These are phyloP conservation scores for Diarsia brunnea DNA, from an alignment of 2,888 invertebrate genomes.

Conservation along the genomic window DNA sequence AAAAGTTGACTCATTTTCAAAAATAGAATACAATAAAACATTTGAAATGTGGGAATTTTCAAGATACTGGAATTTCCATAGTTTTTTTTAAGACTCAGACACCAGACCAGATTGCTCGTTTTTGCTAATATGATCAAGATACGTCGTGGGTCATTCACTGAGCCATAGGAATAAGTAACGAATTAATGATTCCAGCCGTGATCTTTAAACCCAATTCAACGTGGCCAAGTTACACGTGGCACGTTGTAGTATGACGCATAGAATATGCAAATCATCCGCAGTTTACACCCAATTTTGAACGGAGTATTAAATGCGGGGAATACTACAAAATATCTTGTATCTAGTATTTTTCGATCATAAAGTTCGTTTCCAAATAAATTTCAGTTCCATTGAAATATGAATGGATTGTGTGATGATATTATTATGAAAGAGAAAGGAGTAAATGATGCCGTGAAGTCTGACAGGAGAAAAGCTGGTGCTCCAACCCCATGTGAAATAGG, in stretches of 20 bases:
- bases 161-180: neutral
- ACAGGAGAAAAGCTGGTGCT: too few species aligned
- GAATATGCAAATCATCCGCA: slow-evolving; percentile 24
- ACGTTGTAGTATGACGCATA: slow-evolving; percentile 25
- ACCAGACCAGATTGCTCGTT: neutral
- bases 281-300: neutral
- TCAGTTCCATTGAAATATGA: neutral
- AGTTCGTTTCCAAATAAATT: neutral
- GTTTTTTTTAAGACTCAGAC: neutral
- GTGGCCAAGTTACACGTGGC: slow-evolving; percentile 31
- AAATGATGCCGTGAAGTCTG: too few species aligned
- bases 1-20: neutral
- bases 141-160: neutral
- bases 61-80: neutral
- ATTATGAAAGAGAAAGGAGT: too few species aligned
- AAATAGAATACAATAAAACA: neutral
- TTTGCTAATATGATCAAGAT: neutral
- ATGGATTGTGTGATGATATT: too few species aligned
- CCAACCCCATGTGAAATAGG: too few species aligned
- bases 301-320: neutral
- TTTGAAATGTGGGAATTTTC: neutral
- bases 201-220: slow-evolving; percentile 44
- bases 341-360: neutral
- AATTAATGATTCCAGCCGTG: slow-evolving; percentile 32
- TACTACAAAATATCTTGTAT: neutral